Conservation (phyloP, 2,797 vertebrate genomes). For the Sebastes kiyomatsui region DNA sequence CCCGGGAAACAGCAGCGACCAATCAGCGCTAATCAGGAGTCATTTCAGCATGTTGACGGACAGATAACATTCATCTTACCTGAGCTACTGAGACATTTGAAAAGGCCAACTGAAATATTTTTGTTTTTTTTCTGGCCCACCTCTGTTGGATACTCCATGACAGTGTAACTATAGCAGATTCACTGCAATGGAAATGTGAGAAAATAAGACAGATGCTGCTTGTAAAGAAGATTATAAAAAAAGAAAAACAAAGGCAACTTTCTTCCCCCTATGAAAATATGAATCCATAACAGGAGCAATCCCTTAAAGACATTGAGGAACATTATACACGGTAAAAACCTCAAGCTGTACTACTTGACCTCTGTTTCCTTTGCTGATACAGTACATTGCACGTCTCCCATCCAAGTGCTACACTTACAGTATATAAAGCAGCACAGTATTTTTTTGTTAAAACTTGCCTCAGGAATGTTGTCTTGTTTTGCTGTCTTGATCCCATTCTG, state of each 20-base stretch:
- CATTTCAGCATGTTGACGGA: background rate
- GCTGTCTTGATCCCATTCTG: slow-evolving; percentile 49
- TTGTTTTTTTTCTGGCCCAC: background rate
- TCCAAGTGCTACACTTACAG: background rate
- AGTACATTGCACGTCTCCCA: background rate
- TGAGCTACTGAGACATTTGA: background rate
- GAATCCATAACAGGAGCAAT: background rate
- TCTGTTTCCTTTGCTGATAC: background rate
- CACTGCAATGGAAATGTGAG: background rate
- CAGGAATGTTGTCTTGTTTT: slow-evolving; percentile 75
- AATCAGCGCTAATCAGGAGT: slow-evolving; percentile 36
- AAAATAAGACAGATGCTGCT: background rate
- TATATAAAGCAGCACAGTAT: slow-evolving; percentile 20
- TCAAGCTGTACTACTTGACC: background rate
- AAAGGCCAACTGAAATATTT: background rate
- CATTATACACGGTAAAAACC: background rate
- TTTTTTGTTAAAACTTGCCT: slow-evolving; percentile 75
- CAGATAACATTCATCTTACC: background rate
- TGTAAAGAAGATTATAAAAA: background rate
- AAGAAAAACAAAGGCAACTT: background rate
- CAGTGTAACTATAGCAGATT: background rate
- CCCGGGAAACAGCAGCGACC: slow-evolving; percentile 24
- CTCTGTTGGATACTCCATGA: background rate
- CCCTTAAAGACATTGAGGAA: background rate
- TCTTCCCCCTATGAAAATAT: background rate